Base-by-base conservation (phyloP, 2,113 vertebrate genomes). In the Tylochromis polylepis region DNA sequence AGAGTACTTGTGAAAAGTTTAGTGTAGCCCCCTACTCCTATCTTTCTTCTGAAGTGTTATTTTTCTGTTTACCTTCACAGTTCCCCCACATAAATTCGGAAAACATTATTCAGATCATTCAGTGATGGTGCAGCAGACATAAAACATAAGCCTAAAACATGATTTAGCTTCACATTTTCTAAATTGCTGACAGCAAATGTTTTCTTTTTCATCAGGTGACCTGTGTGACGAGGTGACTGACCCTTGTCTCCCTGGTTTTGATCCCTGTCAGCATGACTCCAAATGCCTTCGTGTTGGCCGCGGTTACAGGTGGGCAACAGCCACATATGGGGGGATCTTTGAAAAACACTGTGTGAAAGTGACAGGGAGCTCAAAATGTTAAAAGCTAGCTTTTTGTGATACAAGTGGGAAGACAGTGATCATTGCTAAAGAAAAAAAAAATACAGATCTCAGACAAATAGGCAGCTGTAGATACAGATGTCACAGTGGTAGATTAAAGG, bases 221-320 rank as follows among this genome's bases (percentile, higher is more conserved):
- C 96, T 99, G 49, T 99, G 98, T 36, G 98, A 99, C 11, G 98
- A 99, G 89, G 97, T 99, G 89, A 93, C 98, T 16, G 96, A 99
- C 92, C 96, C 96, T 62, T 99, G 98, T 77, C 95, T 97, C 87
- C 96, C 95, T 5, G 97, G 96, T 12, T 95, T 97, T 22, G 97
- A 98, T 93, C 97, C 97, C 5, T 99, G 98, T 91, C 97, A 97
- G 18, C 97, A 99, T 0, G 97, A 98, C 89, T 98, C 98, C 88
- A 99, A 99, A 92, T 99, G 98, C 80, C 84, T 98, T 90, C 93
- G 96, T 5, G 91, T 97, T 46, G 96, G 96, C 85, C 98, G 96
- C 92, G 94, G 96, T 83, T 97, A 96, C 95, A 97, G 97, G 98
- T 99, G 92, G 97, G 41, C 86, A 65, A 75, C 88, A 53, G 79